Evolutionary conservation across 1,140 invertebrate species (phyloP), one percentile per base, ranked within the genome.

Genomic region (Akabosia matsudoensis): DNA sequence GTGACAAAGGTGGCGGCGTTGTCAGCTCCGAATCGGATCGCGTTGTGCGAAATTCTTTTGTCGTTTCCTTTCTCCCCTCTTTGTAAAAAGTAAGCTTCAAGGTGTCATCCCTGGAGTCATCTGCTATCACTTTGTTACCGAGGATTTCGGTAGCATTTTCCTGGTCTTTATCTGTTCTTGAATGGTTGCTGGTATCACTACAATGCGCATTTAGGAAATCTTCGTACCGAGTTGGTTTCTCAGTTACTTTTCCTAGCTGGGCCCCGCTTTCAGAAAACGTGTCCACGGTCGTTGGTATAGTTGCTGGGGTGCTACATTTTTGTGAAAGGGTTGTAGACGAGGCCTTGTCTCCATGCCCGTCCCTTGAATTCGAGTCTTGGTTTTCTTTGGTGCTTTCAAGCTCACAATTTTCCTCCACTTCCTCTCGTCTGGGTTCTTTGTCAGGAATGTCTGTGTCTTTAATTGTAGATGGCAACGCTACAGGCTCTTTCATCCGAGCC

Each of bases 81-180:
- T 67, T 67, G 31, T 67, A 67, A 67, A 67, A 67, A 4, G 61
- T 67, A 7, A 67, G 61, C 30, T 67, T 31, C 10, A 67, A 30
- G 13, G 61, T 67, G 30, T 67, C 61, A 30, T 13, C 30, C 22
- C 13, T 30, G 24, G 61, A 30, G 4, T 67, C 31, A 13, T 30
- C 4, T 4, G 54, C 14, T 56, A 4, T 22, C 54, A 30, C 1
- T 30, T 31, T 7, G 31, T 4, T 67, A 28, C 28, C 61, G 13
- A 22, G 31, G 10, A 14, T 30, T 10, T 30, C 31, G 4, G 7
- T 67, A 67, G 31, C 22, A 28, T 31, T 4, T 67, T 67, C n/a
- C n/a, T n/a, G n/a, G 3, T 67, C 61, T 7, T 10, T 31, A 30
- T 30, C 61, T 56, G 54, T 24, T 56, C 7, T 45, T 45, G 37